Evolutionary conservation across 2,888 invertebrate species (phyloP).

Genomic region (Pyralis farinalis): DNA sequence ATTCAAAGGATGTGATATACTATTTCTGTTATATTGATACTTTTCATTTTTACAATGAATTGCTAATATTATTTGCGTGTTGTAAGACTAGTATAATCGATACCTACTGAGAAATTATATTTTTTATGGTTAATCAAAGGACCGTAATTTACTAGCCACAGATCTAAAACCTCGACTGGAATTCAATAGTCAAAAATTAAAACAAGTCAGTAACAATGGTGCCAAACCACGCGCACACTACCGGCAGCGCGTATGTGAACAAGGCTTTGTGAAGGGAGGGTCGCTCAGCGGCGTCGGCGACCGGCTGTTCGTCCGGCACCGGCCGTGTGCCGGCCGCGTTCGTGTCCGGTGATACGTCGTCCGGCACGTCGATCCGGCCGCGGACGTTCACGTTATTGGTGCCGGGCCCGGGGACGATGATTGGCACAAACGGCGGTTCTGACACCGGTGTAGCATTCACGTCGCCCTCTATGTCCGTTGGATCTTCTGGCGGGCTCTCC

Average conservation of each 20-base stretch:
- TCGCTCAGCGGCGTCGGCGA: slow-evolving; percentile 52
- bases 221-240: slow-evolving; percentile 93
- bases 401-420: slow-evolving; percentile 39
- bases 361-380: slow-evolving; percentile 21
- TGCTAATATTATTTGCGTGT: too few species aligned
- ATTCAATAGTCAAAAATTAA: slow-evolving; percentile 68
- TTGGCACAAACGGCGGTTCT: slow-evolving; percentile 44
- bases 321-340: slow-evolving; percentile 13
- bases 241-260: slow-evolving; percentile 88
- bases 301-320: slow-evolving; percentile 37
- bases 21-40: too few species aligned
- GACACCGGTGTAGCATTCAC: slow-evolving; percentile 24
- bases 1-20: too few species aligned
- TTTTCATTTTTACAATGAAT: too few species aligned
- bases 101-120: too few species aligned
- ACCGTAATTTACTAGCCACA: too few species aligned
- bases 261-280: slow-evolving; percentile 83
- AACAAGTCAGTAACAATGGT: slow-evolving; percentile 90
- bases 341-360: slow-evolving; percentile 8
- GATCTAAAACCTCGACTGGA: slow-evolving; percentile 4
- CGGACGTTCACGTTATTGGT: slow-evolving; percentile 48
- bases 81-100: too few species aligned
- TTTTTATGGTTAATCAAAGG: too few species aligned
- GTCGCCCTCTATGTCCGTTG: slow-evolving; percentile 30
- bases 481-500: slow-evolving; percentile 33